phyloP scores from a whole-genome alignment of 2,113 vertebrate genomes.

The Centrocercus urophasianus region DNA sequence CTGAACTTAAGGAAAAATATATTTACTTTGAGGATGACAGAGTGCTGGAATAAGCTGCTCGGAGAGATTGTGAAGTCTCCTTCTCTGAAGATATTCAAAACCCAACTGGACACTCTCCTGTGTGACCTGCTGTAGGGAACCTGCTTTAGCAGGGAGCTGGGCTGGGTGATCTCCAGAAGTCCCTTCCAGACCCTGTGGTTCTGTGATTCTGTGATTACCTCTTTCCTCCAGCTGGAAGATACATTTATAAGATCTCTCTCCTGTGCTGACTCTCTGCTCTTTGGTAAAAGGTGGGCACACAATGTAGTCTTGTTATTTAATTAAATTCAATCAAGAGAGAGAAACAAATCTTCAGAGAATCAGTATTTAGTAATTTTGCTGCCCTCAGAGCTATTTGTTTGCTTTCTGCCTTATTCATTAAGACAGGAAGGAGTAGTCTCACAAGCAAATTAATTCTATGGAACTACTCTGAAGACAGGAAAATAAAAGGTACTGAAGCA shows the following conservation, averaged over 20 bases:
- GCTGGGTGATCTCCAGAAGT: too few species aligned
- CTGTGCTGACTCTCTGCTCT: not conserved
- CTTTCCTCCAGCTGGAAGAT: rapidly evolving
- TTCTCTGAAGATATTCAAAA: too few species aligned
- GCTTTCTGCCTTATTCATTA: not conserved
- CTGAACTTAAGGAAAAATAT: too few species aligned
- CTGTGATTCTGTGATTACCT: not conserved
- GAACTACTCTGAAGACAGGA: not conserved
- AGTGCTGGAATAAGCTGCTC: too few species aligned
- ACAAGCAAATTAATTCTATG: not conserved
- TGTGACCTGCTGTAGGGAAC: too few species aligned
- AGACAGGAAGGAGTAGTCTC: not conserved
- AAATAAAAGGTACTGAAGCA: not conserved
- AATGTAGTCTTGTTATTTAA: not conserved
- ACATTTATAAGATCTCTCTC: not conserved
- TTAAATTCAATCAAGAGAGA: conserved; percentile 4
- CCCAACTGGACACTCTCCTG: too few species aligned
- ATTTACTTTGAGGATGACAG: too few species aligned
- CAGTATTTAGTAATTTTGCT: not conserved
- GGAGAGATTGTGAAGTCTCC: too few species aligned
- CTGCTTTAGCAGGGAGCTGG: too few species aligned
- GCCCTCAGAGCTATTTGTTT: not conserved
- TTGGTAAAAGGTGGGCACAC: not conserved
- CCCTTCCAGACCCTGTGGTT: too few species aligned
- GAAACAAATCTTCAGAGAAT: not conserved